Conservation (phyloP, 2,888 invertebrate genomes). For the Marasmarcha lunaedactyla region DNA sequence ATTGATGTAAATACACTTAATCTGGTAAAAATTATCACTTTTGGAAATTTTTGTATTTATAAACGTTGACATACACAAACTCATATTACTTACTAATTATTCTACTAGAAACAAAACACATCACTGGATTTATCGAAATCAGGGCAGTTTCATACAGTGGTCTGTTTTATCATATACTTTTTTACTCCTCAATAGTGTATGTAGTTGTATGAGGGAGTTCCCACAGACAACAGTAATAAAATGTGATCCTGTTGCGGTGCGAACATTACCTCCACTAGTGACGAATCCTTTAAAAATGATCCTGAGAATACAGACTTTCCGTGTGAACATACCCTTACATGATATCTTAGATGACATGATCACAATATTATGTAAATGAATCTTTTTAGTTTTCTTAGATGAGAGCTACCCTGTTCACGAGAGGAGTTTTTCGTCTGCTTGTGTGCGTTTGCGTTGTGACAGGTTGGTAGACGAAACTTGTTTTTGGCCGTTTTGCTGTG, state of each 20-base stretch:
- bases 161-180: too few relatives aligned
- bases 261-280: too few relatives aligned
- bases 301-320: too few relatives aligned
- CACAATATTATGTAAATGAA: slow-evolving; percentile 22
- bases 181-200: too few relatives aligned
- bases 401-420: slow-evolving; percentile 66
- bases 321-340: too few relatives aligned
- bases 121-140: slow-evolving; percentile 32
- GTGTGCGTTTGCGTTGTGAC: slow-evolving; percentile 57
- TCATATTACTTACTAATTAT: slow-evolving; percentile 15
- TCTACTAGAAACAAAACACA: slow-evolving; percentile 29
- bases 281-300: too few relatives aligned
- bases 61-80: slow-evolving; percentile 13
- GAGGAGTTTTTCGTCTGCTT: slow-evolving; percentile 73
- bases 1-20: slow-evolving; percentile 43
- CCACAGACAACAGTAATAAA: too few relatives aligned
- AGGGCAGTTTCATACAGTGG: too few relatives aligned
- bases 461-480: slow-evolving; percentile 53
- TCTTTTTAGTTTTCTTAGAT: slow-evolving; percentile 25
- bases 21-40: slow-evolving; percentile 43
- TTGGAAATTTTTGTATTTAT: slow-evolving; percentile 10
- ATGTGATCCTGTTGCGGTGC: too few relatives aligned
- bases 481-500: slow-evolving; percentile 59
- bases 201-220: too few relatives aligned
- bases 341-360: slow-evolving; percentile 24